Evolutionary conservation across 2,113 vertebrate genomes (phyloP).

Genomic region (Passerina amoena): DNA sequence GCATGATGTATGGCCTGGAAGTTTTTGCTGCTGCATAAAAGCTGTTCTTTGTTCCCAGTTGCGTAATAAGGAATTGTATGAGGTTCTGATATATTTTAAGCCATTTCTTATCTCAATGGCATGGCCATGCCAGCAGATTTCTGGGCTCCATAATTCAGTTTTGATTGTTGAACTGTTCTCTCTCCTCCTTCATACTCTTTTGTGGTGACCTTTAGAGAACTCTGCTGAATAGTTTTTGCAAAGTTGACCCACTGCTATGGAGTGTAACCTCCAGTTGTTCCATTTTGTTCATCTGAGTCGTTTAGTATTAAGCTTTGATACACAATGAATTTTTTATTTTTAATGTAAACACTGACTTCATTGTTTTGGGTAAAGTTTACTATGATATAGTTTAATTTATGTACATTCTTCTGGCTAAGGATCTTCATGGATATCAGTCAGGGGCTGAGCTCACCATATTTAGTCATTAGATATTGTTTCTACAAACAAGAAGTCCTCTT

Average conservation of each 20-base stretch:
- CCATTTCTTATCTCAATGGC: background rate
- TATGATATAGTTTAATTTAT: background rate
- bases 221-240: conserved; percentile 49
- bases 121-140: background rate
- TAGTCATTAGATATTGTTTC: background rate
- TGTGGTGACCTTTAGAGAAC: conserved; percentile 9
- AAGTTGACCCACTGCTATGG: conserved; percentile 8
- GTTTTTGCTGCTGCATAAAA: conserved; percentile 30
- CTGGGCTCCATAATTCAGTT: conserved; percentile 1
- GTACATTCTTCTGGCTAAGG: background rate
- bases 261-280: background rate
- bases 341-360: background rate
- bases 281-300: background rate
- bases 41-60: conserved; percentile 42
- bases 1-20: conserved; percentile 22
- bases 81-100: conserved; percentile 9
- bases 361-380: conserved; percentile 7
- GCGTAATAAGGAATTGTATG: background rate
- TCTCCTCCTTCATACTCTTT: background rate
- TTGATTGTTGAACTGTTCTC: conserved; percentile 33
- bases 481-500: background rate
- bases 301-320: background rate
- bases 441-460: background rate
- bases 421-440: background rate
- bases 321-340: background rate